A percentile compares a stretch with the other conserved stretches of the same genome.
Evolutionary conservation across 2,888 invertebrate genomes (phyloP).

Genomic region (Ectemnius continuus): DNA sequence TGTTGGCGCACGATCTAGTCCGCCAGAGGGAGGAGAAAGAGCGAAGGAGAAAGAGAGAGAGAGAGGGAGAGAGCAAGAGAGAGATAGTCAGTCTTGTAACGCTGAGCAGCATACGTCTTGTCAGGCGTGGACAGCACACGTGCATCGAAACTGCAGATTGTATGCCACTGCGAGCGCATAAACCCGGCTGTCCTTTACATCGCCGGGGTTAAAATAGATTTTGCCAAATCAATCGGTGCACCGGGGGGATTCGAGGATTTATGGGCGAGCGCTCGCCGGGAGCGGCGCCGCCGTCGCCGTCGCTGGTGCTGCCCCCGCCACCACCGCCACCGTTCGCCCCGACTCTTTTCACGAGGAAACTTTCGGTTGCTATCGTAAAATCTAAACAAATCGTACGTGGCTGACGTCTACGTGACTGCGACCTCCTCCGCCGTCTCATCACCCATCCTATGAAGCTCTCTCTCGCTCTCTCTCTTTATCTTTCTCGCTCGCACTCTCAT

Average conservation of each 20-base stretch:
- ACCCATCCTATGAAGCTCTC: too few relatives aligned
- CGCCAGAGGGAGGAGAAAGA: neutral
- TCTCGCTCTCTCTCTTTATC: too few relatives aligned
- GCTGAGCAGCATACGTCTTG: neutral
- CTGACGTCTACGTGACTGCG: neutral
- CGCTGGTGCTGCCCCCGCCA: too few relatives aligned
- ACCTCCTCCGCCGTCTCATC: too few relatives aligned
- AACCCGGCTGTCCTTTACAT: slow-evolving; percentile 23
- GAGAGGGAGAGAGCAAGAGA: too few relatives aligned
- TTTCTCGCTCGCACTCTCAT: too few relatives aligned
- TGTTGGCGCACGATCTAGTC: neutral
- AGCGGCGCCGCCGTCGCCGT: neutral
- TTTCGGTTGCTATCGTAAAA: slow-evolving; percentile 43
- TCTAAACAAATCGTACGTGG: slow-evolving; percentile 27
- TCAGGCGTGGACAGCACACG: slow-evolving; percentile 3
- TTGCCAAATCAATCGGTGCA: slow-evolving; percentile 48
- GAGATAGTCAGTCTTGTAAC: neutral
- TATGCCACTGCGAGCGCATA: slow-evolving; percentile 28
- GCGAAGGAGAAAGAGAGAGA: neutral
- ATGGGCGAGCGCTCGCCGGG: neutral
- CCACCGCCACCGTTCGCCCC: neutral
- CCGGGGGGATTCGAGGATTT: slow-evolving; percentile 17
- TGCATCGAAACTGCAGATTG: slow-evolving; percentile 38
- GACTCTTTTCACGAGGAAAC: slow-evolving; percentile 13
- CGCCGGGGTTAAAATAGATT: slow-evolving; percentile 46